Evolutionary conservation across 2,113 vertebrate genomes (phyloP).

Genomic region (Anhinga anhinga): DNA sequence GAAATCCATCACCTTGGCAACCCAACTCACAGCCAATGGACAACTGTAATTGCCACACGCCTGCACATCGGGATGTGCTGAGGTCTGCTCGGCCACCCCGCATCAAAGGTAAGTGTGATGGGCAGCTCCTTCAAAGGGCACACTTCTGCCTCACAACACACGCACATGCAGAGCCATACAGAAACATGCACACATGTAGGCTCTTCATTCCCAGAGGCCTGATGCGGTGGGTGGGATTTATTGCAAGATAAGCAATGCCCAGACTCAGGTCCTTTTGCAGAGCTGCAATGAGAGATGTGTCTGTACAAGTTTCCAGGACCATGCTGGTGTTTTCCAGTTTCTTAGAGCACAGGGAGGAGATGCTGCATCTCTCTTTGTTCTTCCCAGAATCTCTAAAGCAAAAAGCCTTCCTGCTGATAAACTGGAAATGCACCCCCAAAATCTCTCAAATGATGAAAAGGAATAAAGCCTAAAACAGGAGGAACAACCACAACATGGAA

Average conservation of each 20-base stretch:
- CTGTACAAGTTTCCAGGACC: accelerated
- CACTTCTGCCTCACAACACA: accelerated
- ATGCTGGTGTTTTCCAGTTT: not conserved
- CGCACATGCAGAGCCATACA: accelerated
- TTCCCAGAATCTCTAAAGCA: not conserved
- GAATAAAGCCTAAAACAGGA: not conserved
- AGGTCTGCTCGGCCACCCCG: accelerated
- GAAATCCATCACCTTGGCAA: slow-evolving; percentile 31
- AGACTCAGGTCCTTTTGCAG: not conserved
- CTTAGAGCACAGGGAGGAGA: not conserved
- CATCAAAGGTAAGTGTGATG: accelerated
- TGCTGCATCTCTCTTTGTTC: not conserved
- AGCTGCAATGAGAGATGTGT: accelerated
- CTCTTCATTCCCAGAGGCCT: not conserved
- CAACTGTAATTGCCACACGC: accelerated
- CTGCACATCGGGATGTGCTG: accelerated
- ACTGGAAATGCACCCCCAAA: not conserved
- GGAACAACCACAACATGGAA: not conserved
- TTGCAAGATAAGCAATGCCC: not conserved
- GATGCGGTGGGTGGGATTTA: not conserved
- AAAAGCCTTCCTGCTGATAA: not conserved
- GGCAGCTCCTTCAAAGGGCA: not conserved
- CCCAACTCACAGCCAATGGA: not conserved
- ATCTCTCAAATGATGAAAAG: not conserved
- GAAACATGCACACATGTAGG: accelerated